Conservation (phyloP, 2,888 invertebrate species). For the Chesias legatella region DNA sequence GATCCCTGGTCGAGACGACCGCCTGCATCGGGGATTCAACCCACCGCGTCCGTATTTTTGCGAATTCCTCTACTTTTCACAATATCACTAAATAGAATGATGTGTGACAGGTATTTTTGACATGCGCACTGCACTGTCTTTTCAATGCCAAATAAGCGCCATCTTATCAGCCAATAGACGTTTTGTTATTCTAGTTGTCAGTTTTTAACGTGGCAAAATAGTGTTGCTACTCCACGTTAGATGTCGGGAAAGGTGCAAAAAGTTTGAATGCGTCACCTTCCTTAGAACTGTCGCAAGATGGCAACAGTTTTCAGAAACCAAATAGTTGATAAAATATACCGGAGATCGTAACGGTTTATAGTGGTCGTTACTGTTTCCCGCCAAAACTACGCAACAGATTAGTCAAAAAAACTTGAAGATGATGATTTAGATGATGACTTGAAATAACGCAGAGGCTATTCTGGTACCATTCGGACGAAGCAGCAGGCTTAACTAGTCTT, state of each 20-base stretch:
- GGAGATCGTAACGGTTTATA: too few relatives aligned
- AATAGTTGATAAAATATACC: too few relatives aligned
- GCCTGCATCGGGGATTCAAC: constrained; percentile 51
- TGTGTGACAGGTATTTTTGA: constrained; percentile 73
- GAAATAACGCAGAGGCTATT: too few relatives aligned
- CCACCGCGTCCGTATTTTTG: constrained; percentile 57
- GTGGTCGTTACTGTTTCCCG: too few relatives aligned
- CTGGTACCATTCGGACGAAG: too few relatives aligned
- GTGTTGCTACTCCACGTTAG: constrained; percentile 34
- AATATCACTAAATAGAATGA: constrained; percentile 72
- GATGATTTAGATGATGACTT: too few relatives aligned
- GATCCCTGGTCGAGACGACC: constrained; percentile 42
- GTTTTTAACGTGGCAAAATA: constrained; percentile 2
- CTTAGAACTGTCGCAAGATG: constrained; percentile 4
- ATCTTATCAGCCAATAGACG: not conserved
- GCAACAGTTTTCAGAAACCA: not conserved
- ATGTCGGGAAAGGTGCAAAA: too few relatives aligned
- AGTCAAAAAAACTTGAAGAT: too few relatives aligned
- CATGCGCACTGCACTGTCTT: constrained; percentile 64
- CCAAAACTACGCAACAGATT: too few relatives aligned
- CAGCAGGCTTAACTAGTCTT: too few relatives aligned
- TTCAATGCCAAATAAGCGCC: constrained; percentile 44
- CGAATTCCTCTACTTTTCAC: constrained; percentile 64
- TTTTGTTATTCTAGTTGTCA: constrained; percentile 3
- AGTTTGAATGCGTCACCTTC: too few relatives aligned